Percentiles rank a stretch among this genome's conserved stretches.
These are phyloP conservation scores for Lophotis ruficrista DNA, from an alignment of 2,113 vertebrate species.

Conservation along the genomic window DNA sequence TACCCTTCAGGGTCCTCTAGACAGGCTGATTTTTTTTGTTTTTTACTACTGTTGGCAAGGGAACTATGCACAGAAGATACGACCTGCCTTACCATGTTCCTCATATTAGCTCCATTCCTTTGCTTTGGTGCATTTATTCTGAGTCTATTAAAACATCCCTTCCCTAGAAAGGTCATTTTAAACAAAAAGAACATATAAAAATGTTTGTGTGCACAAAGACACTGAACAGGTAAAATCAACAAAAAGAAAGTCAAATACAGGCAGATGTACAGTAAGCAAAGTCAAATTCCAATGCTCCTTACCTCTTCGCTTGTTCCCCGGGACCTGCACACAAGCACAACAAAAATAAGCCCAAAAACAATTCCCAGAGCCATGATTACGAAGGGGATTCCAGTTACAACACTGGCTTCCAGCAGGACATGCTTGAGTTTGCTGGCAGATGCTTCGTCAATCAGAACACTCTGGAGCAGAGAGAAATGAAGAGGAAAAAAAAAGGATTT, in stretches of 20 bases:
- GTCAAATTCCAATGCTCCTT: conserved; percentile 13
- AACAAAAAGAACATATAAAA: conserved; percentile 39
- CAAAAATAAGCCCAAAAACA: conserved; percentile 84
- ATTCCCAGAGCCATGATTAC: conserved; percentile 87
- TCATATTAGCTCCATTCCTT: conserved; percentile 23
- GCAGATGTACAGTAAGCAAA: background rate
- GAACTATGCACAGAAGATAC: background rate
- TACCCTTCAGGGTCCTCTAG: conserved; percentile 29
- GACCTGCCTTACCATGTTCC: conserved; percentile 53
- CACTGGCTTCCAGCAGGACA: conserved; percentile 65
- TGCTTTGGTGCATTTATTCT: conserved; percentile 48
- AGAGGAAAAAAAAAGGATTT: background rate
- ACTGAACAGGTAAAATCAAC: background rate
- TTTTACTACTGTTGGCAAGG: background rate
- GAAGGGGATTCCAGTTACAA: conserved; percentile 88
- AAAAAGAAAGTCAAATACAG: background rate
- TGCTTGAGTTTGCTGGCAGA: conserved; percentile 79
- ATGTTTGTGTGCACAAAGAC: background rate
- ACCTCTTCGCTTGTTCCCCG: conserved; percentile 81
- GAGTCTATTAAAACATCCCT: conserved; percentile 67
- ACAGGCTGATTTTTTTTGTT: conserved; percentile 27
- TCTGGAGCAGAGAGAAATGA: conserved; percentile 71
- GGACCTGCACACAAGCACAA: conserved; percentile 80
- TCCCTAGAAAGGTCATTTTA: conserved; percentile 57
- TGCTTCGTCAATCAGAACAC: conserved; percentile 83